These are phyloP conservation scores for Chrysolina americana DNA, from an alignment of 2,888 invertebrate species.

Conservation along the genomic window DNA sequence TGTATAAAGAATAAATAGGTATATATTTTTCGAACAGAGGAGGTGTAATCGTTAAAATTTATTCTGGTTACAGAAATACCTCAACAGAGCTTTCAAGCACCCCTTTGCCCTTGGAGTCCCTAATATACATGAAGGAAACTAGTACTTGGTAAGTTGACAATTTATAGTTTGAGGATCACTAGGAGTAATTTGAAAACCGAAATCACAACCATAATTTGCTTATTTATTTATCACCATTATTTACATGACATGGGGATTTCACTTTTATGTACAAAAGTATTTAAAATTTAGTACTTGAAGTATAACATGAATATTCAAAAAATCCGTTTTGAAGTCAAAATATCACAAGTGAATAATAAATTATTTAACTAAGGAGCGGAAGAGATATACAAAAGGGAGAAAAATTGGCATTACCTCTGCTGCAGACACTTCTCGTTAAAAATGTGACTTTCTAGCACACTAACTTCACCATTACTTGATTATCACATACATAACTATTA, in stretches of 20 bases:
- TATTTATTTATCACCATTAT: conserved; percentile 40
- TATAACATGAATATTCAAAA: conserved; percentile 16
- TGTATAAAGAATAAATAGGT: no score
- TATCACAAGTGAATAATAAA: conserved; percentile 21
- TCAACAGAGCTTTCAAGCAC: no score
- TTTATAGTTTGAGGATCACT: no score
- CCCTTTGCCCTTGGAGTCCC: no score
- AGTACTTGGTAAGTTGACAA: no score
- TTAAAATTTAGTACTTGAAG: conserved; percentile 34
- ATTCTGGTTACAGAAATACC: no score
- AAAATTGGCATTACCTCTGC: not conserved
- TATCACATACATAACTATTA: not conserved
- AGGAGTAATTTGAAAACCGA: not conserved
- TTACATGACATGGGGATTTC: conserved; percentile 40
- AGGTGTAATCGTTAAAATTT: no score
- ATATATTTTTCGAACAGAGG: no score
- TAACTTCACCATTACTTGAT: not conserved
- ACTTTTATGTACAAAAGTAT: conserved; percentile 45
- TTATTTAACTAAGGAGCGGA: not conserved
- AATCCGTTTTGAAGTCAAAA: conserved; percentile 18
- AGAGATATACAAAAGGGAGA: conserved; percentile 10
- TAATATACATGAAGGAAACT: no score
- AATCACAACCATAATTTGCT: conserved; percentile 44
- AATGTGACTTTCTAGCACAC: not conserved
- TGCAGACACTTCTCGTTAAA: not conserved